Percentiles rank a stretch among this genome's conserved stretches.
Conservation (phyloP, 2,797 vertebrate species). For the Phoxinus dragarum region DNA sequence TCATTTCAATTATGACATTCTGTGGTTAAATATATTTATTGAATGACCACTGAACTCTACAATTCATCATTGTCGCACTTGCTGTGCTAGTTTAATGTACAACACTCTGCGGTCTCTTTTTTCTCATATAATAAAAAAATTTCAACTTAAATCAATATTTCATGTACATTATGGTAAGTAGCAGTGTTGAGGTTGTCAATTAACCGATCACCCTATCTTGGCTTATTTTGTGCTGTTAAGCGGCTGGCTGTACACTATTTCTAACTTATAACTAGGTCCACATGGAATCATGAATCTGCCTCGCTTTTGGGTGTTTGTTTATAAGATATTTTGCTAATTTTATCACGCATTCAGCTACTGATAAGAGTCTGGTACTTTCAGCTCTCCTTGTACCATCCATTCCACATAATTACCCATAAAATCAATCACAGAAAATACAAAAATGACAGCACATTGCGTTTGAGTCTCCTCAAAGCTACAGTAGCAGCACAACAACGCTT, state of each 20-base stretch:
- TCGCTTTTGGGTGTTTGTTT: not conserved
- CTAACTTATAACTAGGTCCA: slow-evolving; percentile 8
- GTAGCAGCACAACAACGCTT: not conserved
- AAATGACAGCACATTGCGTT: not conserved
- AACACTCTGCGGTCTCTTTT: not conserved
- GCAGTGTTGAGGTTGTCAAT: not conserved
- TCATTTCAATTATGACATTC: not conserved
- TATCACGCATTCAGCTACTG: not conserved
- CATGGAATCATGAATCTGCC: not conserved
- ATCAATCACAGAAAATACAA: not conserved
- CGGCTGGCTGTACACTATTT: not conserved
- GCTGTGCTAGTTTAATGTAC: slow-evolving; percentile 1
- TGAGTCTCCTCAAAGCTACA: not conserved
- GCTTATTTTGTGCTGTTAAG: not conserved
- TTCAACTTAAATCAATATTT: not conserved
- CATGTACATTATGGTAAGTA: not conserved
- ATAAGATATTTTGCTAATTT: not conserved
- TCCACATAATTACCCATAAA: not conserved
- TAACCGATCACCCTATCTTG: not conserved
- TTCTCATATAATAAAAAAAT: not conserved
- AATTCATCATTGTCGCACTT: not conserved
- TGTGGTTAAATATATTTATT: not conserved
- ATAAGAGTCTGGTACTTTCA: not conserved
- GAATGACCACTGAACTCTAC: not conserved
- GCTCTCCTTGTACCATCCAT: not conserved